phyloP scores from a whole-genome alignment of 1,140 invertebrate genomes.

The Scaptomyza hsui region DNA sequence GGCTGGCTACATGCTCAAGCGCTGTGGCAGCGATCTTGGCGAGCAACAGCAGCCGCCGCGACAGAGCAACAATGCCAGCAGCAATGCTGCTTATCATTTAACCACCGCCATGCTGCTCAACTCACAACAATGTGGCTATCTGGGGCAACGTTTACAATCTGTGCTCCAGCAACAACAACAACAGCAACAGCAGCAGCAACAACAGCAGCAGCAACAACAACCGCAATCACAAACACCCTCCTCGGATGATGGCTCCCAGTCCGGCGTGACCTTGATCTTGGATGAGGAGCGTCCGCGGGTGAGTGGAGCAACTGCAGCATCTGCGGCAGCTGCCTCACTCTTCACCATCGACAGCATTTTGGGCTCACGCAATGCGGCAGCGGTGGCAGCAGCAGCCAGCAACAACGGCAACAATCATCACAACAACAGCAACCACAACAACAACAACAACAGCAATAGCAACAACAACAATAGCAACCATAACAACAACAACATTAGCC shows the following conservation, averaged over 20 bases:
- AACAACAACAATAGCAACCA: conserved; percentile 38
- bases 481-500: conserved; percentile 38
- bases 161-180: conserved; percentile 63
- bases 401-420: conserved; percentile 22
- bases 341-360: conserved; percentile 93
- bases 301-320: conserved; percentile 81
- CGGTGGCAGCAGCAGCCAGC: conserved; percentile 24
- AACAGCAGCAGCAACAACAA: conserved; percentile 63
- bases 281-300: conserved; percentile 83
- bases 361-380: conserved; percentile 76
- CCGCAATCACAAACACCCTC: conserved; percentile 72
- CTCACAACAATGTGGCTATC: conserved; percentile 79
- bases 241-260: conserved; percentile 81
- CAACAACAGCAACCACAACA: conserved; percentile 27
- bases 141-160: conserved; percentile 77
- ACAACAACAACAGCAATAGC: conserved; percentile 38
- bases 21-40: conserved; percentile 64
- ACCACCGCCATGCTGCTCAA: conserved; percentile 83
- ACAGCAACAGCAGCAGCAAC: conserved; percentile 59
- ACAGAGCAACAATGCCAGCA: conserved; percentile 45
- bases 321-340: conserved; percentile 87
- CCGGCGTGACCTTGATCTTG: conserved; percentile 71
- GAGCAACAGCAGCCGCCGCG: conserved; percentile 60
- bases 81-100: conserved; percentile 68
- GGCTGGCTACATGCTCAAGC: conserved; percentile 71